Evolutionary conservation across 2,113 vertebrate genomes (phyloP).

Genomic region (Thymallus thymallus): DNA sequence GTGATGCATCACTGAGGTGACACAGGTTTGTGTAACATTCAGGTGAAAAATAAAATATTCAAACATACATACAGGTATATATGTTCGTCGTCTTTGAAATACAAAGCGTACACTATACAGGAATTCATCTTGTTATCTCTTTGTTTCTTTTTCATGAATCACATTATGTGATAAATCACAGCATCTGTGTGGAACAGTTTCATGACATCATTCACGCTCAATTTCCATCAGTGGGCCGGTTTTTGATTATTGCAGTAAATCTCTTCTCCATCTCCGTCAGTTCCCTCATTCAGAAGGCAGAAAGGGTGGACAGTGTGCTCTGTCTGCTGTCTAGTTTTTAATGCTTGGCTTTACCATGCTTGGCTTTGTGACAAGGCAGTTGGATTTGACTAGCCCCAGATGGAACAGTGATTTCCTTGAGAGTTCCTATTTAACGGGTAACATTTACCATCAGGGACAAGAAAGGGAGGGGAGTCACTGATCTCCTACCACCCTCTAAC

Average conservation of each 20-base stretch:
- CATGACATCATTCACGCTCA: constrained; percentile 75
- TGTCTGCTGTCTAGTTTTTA: constrained; percentile 32
- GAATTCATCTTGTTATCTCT: constrained; percentile 35
- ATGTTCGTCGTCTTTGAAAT: constrained; percentile 37
- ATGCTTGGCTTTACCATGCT: constrained; percentile 13
- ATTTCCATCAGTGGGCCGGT: constrained; percentile 69
- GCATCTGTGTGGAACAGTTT: constrained; percentile 68
- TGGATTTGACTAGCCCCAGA: constrained; percentile 28
- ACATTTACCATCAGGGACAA: constrained; percentile 26
- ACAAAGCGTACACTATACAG: background rate
- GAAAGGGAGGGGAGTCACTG: background rate
- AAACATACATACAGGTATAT: constrained; percentile 42
- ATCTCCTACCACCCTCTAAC: background rate
- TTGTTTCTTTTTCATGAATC: constrained; percentile 49
- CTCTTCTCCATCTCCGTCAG: constrained; percentile 42
- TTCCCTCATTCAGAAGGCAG: background rate
- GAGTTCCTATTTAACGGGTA: constrained; percentile 7
- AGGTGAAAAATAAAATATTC: constrained; percentile 64
- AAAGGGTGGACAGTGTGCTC: constrained; percentile 27
- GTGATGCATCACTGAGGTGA: constrained; percentile 60
- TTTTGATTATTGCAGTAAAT: constrained; percentile 81
- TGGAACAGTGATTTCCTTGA: constrained; percentile 24
- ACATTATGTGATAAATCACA: constrained; percentile 68
- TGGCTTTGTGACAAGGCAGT: constrained; percentile 11
- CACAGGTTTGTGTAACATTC: constrained; percentile 55